Evolutionary conservation across 1,140 invertebrate genomes (phyloP), one percentile per base, ranked within the genome.

Genomic region (Medauroidea extradentata): DNA sequence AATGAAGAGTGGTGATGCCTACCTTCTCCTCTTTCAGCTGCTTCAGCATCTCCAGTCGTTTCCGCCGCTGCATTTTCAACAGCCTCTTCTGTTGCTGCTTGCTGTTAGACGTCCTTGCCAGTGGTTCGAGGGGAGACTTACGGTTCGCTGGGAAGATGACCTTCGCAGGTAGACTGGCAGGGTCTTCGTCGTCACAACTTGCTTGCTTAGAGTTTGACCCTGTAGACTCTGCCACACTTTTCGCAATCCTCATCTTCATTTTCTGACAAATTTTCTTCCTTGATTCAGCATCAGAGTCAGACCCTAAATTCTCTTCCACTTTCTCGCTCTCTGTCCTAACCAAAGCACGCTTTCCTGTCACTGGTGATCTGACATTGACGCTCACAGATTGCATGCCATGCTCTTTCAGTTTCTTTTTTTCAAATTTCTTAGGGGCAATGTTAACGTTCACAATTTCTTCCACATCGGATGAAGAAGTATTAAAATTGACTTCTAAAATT

Each of bases 11-110:
- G 14, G 7, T 13, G 16, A n/a, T 9, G 1, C 43, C 21, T 49
- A 57, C 55, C 57, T 51, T 58, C 43, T 58, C 57, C 27, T 58
- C 57, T 23, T 58, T 58, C 38, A 48, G 57, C 13, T 51, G 57
- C 25, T 58, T 58, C 23, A 42, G 25, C 18, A 39, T 25, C 34
- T 58, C 57, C 14, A 58, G 39, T 7, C 46, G 25, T 41, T 49
- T 16, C 38, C 42, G 38, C 16, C 48, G 25, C 41, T 49, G 29
- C 34, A 48, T 50, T 34, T 58, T 58, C 14, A 19, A 29, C 8
- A 34, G 18, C 2, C 39, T 16, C 19, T 58, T 52, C 27, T 51
- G 29, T 9, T 8, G n/a, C 16, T 50, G 34, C 16, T 43, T 23
- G 24, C 25, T 25, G 8, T 52, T 50, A 18, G 8, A 24, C 13